Evolutionary conservation across 2,888 invertebrate species (phyloP).

Genomic region (Formica aserva): DNA sequence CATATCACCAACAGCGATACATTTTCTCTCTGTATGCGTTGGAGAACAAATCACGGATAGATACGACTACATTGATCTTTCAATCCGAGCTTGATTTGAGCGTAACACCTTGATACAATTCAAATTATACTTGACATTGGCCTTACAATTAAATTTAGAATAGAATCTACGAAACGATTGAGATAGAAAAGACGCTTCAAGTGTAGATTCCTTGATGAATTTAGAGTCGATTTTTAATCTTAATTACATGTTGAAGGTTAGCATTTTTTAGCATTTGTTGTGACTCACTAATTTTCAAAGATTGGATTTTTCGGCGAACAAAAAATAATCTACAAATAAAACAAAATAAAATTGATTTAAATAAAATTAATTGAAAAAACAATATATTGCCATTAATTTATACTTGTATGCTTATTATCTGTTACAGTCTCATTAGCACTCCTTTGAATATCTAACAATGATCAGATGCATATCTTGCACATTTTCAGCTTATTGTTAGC

Average conservation of each 20-base stretch:
- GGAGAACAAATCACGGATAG: not conserved
- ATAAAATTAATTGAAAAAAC: not conserved
- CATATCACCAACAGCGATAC: not conserved
- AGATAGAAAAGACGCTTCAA: not conserved
- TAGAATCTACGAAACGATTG: not conserved
- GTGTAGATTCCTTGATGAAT: not conserved
- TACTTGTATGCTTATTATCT: not conserved
- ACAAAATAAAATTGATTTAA: not conserved
- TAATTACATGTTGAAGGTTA: not conserved
- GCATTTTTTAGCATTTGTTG: not conserved
- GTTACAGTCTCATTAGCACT: not conserved
- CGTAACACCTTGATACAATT: slow-evolving; percentile 19
- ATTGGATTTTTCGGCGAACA: not conserved
- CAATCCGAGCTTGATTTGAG: slow-evolving; percentile 5
- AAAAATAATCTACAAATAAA: not conserved
- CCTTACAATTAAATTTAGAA: slow-evolving; percentile 1
- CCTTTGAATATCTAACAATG: not conserved
- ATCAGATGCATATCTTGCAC: not conserved
- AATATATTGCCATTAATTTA: not conserved
- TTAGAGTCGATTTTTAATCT: not conserved
- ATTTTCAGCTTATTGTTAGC: not conserved
- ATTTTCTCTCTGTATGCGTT: not conserved
- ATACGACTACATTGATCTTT: slow-evolving; percentile 28
- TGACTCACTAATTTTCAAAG: not conserved
- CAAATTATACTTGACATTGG: slow-evolving; percentile 49